Evolutionary conservation across 2,797 vertebrate species (phyloP).

Genomic region (Molossus alvarezi): DNA sequence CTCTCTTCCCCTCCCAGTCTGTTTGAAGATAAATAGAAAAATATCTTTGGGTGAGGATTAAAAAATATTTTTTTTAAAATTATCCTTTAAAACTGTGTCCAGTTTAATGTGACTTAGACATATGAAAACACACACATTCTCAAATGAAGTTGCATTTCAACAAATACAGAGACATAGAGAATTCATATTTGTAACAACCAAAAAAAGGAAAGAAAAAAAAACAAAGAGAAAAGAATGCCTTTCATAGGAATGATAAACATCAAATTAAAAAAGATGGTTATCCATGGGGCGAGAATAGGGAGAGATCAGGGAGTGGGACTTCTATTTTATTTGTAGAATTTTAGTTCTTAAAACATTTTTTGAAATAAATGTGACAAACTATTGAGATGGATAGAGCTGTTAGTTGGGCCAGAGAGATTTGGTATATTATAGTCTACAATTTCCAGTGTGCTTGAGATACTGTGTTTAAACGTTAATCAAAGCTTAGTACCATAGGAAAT

Average conservation of each 20-base stretch:
- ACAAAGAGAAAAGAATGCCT: constrained; percentile 12
- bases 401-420: not conserved
- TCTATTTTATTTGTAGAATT: constrained; percentile 46
- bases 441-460: constrained; percentile 18
- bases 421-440: not conserved
- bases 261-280: not conserved
- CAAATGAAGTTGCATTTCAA: constrained; percentile 49
- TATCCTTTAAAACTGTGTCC: constrained; percentile 6
- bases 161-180: constrained; percentile 6
- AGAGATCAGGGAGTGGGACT: not conserved
- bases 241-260: not conserved
- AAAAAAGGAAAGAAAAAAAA: not conserved
- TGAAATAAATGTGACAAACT: constrained; percentile 24
- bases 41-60: no score
- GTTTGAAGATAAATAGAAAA: no score
- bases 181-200: constrained; percentile 51
- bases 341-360: not conserved
- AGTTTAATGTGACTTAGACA: not conserved
- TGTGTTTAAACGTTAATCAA: not conserved
- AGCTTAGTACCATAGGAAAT: constrained; percentile 32
- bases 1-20: no score
- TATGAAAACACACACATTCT: not conserved
- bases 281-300: not conserved
- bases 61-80: no score
- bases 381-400: not conserved